Evolutionary conservation across 2,797 vertebrate species (phyloP).

Genomic region (Rhynchonycteris naso): DNA sequence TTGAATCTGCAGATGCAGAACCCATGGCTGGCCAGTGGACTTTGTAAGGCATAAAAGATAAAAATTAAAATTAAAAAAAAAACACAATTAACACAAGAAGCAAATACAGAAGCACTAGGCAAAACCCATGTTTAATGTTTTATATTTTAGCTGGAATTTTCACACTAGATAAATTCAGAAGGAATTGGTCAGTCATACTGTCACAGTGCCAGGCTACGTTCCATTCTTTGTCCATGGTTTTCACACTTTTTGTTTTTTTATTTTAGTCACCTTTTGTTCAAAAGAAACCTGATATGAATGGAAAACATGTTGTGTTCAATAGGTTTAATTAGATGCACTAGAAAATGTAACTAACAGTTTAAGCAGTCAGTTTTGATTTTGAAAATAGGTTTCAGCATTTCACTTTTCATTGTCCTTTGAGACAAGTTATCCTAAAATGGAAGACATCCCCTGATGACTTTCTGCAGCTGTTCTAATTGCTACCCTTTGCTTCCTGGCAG

Average conservation of each 20-base stretch:
- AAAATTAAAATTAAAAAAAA: too few species aligned
- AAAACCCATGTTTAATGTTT: background rate
- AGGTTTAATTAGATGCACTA: background rate
- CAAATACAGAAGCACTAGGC: background rate
- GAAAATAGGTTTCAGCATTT: background rate
- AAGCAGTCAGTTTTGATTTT: background rate
- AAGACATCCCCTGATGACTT: background rate
- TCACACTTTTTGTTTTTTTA: background rate
- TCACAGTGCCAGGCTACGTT: background rate
- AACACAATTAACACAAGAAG: background rate
- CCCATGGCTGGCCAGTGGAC: background rate
- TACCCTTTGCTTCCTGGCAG: conserved; percentile 81
- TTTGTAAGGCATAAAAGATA: background rate
- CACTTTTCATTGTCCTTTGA: background rate
- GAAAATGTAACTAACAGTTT: background rate
- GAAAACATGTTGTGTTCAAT: background rate
- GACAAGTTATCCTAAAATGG: background rate
- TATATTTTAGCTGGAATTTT: background rate
- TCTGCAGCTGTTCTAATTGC: background rate
- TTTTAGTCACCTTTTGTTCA: background rate
- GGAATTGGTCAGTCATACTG: background rate
- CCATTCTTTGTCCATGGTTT: background rate
- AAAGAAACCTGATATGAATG: background rate
- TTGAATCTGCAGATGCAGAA: background rate
- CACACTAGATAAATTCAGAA: background rate